phyloP scores from a whole-genome alignment of 2,113 vertebrate species.

The Scomber colias region DNA sequence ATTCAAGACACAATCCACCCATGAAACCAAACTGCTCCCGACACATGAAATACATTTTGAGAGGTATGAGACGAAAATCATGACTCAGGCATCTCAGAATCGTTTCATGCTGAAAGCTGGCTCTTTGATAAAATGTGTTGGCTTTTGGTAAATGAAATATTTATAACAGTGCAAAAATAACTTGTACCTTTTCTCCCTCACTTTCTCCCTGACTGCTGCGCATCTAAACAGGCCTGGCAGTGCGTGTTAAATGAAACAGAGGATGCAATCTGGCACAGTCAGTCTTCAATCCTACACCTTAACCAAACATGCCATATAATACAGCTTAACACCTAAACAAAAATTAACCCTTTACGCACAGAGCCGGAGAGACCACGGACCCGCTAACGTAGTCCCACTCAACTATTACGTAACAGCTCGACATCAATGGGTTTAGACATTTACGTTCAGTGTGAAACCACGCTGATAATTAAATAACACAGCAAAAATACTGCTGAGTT shows the following conservation, averaged over 20 bases:
- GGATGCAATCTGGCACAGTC: background rate
- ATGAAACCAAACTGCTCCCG: background rate
- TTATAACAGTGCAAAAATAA: slow-evolving; percentile 68
- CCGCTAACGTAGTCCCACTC: slow-evolving; percentile 27
- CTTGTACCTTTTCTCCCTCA: slow-evolving; percentile 37
- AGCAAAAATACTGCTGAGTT: background rate
- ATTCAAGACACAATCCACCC: slow-evolving; percentile 17
- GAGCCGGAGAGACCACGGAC: background rate
- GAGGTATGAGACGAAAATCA: background rate
- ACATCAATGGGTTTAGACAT: slow-evolving; percentile 66
- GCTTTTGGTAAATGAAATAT: slow-evolving; percentile 69
- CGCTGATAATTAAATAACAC: background rate
- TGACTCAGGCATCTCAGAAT: slow-evolving; percentile 27
- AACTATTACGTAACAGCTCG: slow-evolving; percentile 72
- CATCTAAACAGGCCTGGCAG: slow-evolving; percentile 20
- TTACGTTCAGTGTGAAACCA: background rate
- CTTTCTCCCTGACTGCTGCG: slow-evolving; percentile 30
- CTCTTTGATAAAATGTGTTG: slow-evolving; percentile 37
- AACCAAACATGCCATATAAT: background rate
- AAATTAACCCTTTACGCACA: slow-evolving; percentile 12
- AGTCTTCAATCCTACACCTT: background rate
- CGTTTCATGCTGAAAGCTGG: slow-evolving; percentile 19
- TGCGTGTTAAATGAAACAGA: background rate
- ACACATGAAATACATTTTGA: slow-evolving; percentile 23
- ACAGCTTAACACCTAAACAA: background rate